Evolutionary conservation across 1,140 invertebrate species (phyloP), one percentile per base, ranked within the genome.

Genomic region (Matsumurasca onukii): DNA sequence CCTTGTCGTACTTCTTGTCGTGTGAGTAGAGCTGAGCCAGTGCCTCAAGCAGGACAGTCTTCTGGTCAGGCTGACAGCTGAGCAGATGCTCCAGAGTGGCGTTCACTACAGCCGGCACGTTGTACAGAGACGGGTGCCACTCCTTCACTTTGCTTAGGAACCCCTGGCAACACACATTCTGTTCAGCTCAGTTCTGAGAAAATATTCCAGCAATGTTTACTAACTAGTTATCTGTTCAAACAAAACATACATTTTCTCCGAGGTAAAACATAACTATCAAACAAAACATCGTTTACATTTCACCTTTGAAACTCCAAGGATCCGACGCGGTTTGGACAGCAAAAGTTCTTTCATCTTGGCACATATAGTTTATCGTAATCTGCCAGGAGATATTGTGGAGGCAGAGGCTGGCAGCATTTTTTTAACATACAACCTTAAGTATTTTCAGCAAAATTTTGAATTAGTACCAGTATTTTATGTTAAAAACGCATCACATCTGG

Each of bases 1-100:
- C 94, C 82, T 94, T 95, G 73, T 98, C 95, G 80, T 93, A 98
- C 77, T 94, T 90, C 69, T 90, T 88, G 71, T 95, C 89, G 79
- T 95, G 90, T 57, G 92, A 93, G 76, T 98, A 97, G 45, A 99
- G 82, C 76, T 97, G 87, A 2, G 95, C 96, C 31, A 99, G 82
- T 1, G 95, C 89, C 83, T 96, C 92, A 22, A 97, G 83, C 65
- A 98, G 84, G 59, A 88, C 82, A 75, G 86, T 85, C 59, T 88
- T 88, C 76, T 91, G 86, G 29, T 88, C 85, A 71, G 86, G 84
- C 51, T 92, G 88, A 27, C 83, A 83, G 55, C 88, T 78, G 15
- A 88, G 77, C 73, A 84, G 79, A 78, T 92, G 87, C 73, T 93
- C 91, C 31, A 95, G 79, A 24, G 96, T 89, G 34, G 89, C 89